These are phyloP conservation scores for Sminthurinus aureus DNA, from an alignment of 2,888 invertebrate genomes.

Conservation along the genomic window DNA sequence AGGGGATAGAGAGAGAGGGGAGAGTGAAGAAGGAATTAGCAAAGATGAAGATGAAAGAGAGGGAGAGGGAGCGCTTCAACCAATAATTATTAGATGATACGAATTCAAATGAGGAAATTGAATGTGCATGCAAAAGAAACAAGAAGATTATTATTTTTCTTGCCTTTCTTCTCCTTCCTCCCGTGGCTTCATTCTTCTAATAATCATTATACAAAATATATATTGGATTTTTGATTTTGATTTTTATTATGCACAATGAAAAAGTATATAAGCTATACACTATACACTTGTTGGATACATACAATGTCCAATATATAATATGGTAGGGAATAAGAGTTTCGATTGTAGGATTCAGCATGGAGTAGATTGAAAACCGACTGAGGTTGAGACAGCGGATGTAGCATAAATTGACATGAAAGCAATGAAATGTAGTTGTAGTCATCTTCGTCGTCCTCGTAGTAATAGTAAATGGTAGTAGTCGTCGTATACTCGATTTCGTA, in stretches of 20 bases:
- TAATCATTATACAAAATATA: neutral
- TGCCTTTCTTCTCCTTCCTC: neutral
- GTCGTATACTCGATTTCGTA: too few relatives aligned
- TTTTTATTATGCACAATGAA: neutral
- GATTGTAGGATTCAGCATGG: too few relatives aligned
- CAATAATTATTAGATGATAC: conserved; percentile 39
- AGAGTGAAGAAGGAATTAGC: conserved; percentile 31
- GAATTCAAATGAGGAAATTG: conserved; percentile 41
- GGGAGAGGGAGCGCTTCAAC: conserved; percentile 10
- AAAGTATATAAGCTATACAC: neutral
- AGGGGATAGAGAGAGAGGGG: neutral
- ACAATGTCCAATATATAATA: too few relatives aligned
- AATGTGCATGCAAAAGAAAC: conserved; percentile 36
- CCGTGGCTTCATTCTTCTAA: neutral
- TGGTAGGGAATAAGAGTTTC: too few relatives aligned
- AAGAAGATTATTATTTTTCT: conserved; percentile 5
- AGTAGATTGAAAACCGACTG: too few relatives aligned
- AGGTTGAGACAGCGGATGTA: conserved; percentile 1
- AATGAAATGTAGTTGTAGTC: conserved; percentile 18
- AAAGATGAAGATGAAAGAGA: conserved; percentile 26
- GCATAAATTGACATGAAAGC: conserved; percentile 20
- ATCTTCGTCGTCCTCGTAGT: neutral
- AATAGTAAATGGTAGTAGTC: neutral
- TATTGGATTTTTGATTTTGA: conserved; percentile 6
- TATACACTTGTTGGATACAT: neutral